Conservation (phyloP, 2,888 invertebrate species). For the Stegophylla sp. region DNA sequence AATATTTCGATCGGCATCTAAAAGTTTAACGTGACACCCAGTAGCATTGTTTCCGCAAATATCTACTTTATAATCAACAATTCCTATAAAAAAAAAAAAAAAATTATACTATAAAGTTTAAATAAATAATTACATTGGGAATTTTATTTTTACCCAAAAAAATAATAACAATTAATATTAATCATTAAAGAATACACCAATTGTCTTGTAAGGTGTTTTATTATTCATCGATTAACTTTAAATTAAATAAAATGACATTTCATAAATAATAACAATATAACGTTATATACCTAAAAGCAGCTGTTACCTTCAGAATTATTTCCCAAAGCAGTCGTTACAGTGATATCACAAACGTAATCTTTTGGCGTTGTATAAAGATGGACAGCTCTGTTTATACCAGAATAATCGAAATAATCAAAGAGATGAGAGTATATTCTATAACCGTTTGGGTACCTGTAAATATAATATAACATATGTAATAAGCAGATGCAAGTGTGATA, state of each 20-base stretch:
- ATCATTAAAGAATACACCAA: background rate
- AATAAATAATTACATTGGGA: no score
- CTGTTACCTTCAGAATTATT: conserved; percentile 49
- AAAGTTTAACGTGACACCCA: conserved; percentile 59
- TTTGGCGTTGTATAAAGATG: conserved; percentile 62
- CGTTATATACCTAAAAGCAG: no score
- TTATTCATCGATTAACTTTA: no score
- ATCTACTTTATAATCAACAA: conserved; percentile 44
- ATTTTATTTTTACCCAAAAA: no score
- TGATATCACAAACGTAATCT: conserved; percentile 62
- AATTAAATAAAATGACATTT: no score
- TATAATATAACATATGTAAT: conserved; percentile 19
- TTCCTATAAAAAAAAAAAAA: conserved; percentile 24
- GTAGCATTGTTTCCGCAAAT: conserved; percentile 25
- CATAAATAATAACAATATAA: no score
- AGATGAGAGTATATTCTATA: conserved; percentile 62
- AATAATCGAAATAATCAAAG: conserved; percentile 64
- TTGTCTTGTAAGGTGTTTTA: background rate
- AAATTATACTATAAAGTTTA: no score
- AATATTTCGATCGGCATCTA: conserved; percentile 47
- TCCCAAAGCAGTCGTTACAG: conserved; percentile 60
- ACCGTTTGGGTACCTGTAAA: conserved; percentile 62
- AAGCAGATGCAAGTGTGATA: background rate
- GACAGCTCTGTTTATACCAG: conserved; percentile 63
- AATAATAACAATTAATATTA: no score